Percentiles rank a stretch among this genome's conserved stretches.
These are phyloP conservation scores for Suncus etruscus DNA, from an alignment of 2,113 vertebrate species.

Conservation along the genomic window DNA sequence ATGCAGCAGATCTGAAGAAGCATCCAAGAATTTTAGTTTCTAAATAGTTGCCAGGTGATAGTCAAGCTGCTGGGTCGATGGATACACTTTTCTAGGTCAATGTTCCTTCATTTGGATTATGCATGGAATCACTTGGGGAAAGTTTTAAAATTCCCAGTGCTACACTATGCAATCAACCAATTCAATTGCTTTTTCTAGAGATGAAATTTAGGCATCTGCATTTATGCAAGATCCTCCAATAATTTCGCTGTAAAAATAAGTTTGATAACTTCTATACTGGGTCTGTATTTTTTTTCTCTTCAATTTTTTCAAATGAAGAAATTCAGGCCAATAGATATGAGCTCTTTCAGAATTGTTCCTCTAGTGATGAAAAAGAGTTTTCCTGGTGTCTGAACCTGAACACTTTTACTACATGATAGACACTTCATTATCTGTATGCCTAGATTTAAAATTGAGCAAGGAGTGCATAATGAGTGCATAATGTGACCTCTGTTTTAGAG, in stretches of 20 bases:
- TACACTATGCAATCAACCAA: too few relatives aligned
- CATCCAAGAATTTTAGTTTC: not conserved
- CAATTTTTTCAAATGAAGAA: constrained; percentile 1
- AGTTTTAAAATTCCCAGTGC: not conserved
- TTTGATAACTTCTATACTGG: not conserved
- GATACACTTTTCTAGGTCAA: not conserved
- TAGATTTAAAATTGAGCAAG: constrained; percentile 7
- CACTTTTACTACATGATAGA: not conserved
- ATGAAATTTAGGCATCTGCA: not conserved
- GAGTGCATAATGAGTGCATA: not conserved
- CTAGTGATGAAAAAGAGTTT: not conserved
- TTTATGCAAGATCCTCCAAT: not conserved
- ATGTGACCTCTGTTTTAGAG: not conserved
- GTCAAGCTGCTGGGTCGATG: not conserved
- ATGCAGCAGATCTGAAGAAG: not conserved
- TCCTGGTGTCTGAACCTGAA: not conserved
- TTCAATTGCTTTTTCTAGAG: not conserved
- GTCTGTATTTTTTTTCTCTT: not conserved
- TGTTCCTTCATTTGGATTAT: not conserved
- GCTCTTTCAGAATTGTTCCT: not conserved
- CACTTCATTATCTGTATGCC: not conserved
- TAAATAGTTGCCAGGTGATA: not conserved
- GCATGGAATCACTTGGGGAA: not conserved
- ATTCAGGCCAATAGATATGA: not conserved
- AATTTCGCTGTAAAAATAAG: not conserved